A percentile compares a stretch with the other conserved stretches of the same genome.
Evolutionary conservation across 2,113 vertebrate genomes (phyloP).

Genomic region (Myrmophylax atrothorax): DNA sequence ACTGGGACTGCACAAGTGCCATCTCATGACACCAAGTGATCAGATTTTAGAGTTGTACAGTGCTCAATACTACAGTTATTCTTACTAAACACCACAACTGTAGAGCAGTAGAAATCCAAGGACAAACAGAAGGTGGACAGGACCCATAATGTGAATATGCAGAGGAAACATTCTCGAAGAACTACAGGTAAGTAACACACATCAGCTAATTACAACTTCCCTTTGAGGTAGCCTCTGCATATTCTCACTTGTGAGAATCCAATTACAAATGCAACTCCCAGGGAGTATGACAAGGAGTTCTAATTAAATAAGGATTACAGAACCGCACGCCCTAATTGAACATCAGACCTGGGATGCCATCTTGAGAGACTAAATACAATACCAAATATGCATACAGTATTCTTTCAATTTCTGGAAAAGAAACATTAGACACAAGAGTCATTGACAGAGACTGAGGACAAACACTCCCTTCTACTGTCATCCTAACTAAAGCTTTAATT

Average conservation of each 20-base stretch:
- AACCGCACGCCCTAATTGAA: conserved; percentile 38
- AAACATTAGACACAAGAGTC: conserved; percentile 13
- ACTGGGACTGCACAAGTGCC: conserved; percentile 27
- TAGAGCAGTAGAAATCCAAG: neutral
- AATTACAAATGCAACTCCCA: conserved; percentile 55
- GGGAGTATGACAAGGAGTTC: conserved; percentile 35
- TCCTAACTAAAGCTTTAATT: conserved; percentile 34
- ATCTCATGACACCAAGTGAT: neutral
- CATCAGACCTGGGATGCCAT: conserved; percentile 29
- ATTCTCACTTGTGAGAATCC: conserved; percentile 63
- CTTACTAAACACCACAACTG: neutral
- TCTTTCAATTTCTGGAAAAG: conserved; percentile 24
- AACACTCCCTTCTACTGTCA: neutral
- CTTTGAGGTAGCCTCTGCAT: conserved; percentile 53
- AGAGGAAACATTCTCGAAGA: conserved; percentile 62
- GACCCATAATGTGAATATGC: conserved; percentile 59
- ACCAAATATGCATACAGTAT: neutral
- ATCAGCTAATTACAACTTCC: neutral
- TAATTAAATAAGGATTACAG: conserved; percentile 64
- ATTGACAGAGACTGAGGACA: conserved; percentile 11
- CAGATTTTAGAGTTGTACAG: neutral
- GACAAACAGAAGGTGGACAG: conserved; percentile 21
- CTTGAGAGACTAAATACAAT: conserved; percentile 33
- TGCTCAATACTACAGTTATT: neutral
- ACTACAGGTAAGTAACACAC: conserved; percentile 36